Evolutionary conservation across 2,888 invertebrate genomes (phyloP), one percentile per base, ranked within the genome.

Genomic region (Malthinus flaveolus): DNA sequence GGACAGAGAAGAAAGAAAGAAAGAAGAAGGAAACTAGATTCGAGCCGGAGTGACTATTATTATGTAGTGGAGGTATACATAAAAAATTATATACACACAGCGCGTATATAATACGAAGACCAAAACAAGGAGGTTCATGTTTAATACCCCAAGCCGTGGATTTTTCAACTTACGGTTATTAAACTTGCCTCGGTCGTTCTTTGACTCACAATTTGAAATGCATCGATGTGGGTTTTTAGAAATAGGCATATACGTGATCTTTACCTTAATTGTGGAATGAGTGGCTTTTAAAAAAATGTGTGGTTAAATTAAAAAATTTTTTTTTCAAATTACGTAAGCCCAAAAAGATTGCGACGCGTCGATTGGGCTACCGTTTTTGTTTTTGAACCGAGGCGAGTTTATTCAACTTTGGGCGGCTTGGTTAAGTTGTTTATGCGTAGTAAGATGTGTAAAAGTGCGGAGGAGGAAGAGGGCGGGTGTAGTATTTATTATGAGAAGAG

Each of bases 101-200:
- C 2, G 15, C n/a, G 39, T n/a, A 12, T 45, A 52, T 54, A 50
- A 58, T 45, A 37, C 51, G 48, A 59, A 50, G 51, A 59, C 56
- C 59, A 59, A 59, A 59, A 59, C 59, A 59, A 59, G 51, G 44
- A 51, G 47, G 55, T 52, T 47, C 47, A 59, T 50, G 49, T 45
- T 46, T 51, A 35, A 48, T 34, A 39, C 32, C 12, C 34, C 39
- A 51, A 48, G 39, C 39, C 51, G 50, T 42, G 59, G 47, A 51
- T 47, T 59, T 47, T 59, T 51, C 50, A 50, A 50, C 59, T 59
- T 50, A 46, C 58, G 59, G 59, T 59, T 59, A 54, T 59, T 59
- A 50, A 59, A 59, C 59, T 55, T 46, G 39, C 37, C 39, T 42
- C 49, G 55, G 55, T 55, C 55, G 36, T 49, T 55, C 55, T 48